A percentile compares a stretch with the other conserved stretches of the same genome.
These are phyloP conservation scores for Hippotragus niger DNA, from an alignment of 2,113 vertebrate genomes.

Conservation along the genomic window DNA sequence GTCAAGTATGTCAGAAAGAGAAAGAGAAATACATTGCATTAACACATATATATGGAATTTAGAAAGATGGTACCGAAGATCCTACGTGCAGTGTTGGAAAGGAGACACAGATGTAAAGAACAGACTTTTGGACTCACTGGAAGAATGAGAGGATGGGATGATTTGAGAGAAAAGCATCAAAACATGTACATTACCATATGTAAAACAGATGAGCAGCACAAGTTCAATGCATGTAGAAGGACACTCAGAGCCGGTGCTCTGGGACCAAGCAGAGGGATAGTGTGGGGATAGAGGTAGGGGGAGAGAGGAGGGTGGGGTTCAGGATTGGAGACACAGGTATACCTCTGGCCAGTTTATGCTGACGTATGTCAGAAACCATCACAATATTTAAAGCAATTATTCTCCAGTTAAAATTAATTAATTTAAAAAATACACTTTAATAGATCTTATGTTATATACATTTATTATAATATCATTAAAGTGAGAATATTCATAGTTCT, in stretches of 20 bases:
- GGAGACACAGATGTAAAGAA: neutral
- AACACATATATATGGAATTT: neutral
- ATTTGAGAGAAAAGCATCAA: neutral
- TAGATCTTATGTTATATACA: neutral
- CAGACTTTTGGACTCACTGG: neutral
- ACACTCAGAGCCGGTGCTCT: neutral
- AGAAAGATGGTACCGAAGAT: neutral
- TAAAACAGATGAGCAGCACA: neutral
- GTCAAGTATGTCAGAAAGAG: neutral
- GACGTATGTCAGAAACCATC: neutral
- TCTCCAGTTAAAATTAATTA: neutral
- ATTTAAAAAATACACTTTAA: neutral
- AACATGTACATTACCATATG: neutral
- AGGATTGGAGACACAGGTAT: neutral
- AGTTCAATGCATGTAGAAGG: neutral
- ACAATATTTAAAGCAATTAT: neutral
- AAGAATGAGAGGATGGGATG: neutral
- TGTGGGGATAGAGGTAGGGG: neutral
- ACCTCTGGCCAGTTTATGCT: neutral
- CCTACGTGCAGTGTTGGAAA: neutral
- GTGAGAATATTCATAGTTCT: neutral
- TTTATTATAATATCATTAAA: neutral
- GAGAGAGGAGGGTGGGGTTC: neutral
- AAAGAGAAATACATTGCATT: neutral
- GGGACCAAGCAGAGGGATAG: neutral